These are phyloP conservation scores for Myrmecobius fasciatus DNA, from an alignment of 2,113 vertebrate species.

Conservation along the genomic window DNA sequence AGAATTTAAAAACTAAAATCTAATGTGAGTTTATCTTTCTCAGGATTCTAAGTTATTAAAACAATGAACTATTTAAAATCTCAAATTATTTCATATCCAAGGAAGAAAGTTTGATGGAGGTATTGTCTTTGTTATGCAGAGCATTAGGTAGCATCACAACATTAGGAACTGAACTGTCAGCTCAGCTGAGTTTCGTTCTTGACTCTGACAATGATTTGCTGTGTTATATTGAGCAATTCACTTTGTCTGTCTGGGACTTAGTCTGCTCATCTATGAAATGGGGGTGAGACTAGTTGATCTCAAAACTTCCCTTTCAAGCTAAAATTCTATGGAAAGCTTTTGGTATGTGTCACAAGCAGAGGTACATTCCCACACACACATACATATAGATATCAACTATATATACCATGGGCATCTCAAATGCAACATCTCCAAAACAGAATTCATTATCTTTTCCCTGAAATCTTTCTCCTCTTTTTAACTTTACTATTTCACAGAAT, in stretches of 20 bases:
- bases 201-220: neutral
- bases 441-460: neutral
- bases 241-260: neutral
- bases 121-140: neutral
- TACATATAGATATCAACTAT: neutral
- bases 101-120: conserved; percentile 3
- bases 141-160: fast-evolving
- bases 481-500: neutral
- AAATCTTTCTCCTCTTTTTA: neutral
- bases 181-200: neutral
- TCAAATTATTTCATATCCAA: neutral
- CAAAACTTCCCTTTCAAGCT: neutral
- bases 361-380: neutral
- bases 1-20: conserved; percentile 20
- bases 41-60: neutral
- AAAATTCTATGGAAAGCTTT: neutral
- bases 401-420: neutral
- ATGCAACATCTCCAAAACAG: neutral
- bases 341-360: neutral
- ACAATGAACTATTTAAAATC: conserved; percentile 44
- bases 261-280: neutral
- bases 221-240: neutral
- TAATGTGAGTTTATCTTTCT: conserved; percentile 42
- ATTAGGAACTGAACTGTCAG: neutral
- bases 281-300: neutral